A percentile compares a stretch with the other conserved stretches of the same genome.
phyloP scores from a whole-genome alignment of 2,888 invertebrate genomes.

The Tenthredo livida region DNA sequence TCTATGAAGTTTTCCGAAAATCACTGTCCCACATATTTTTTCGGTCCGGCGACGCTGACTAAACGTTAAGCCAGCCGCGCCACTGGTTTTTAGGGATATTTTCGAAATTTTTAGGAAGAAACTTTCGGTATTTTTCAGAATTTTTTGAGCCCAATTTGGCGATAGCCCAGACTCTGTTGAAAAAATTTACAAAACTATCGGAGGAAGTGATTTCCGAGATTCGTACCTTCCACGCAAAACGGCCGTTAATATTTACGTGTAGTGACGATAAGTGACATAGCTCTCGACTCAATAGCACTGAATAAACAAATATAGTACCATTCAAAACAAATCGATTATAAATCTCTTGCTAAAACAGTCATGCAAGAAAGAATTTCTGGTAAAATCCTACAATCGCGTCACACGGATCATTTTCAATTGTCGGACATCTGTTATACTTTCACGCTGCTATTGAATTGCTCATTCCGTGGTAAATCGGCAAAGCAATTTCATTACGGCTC shows the following conservation, averaged over 20 bases:
- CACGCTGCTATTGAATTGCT: slow-evolving; percentile 1
- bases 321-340: slow-evolving; percentile 38
- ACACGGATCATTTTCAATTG: slow-evolving; percentile 13
- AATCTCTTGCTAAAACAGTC: neutral
- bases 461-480: slow-evolving; percentile 12
- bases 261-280: neutral
- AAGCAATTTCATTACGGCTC: neutral
- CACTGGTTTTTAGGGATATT: too few relatives aligned
- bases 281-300: neutral
- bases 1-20: too few relatives aligned
- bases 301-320: neutral
- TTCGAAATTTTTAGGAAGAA: too few relatives aligned
- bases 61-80: too few relatives aligned
- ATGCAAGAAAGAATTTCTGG: slow-evolving; percentile 31
- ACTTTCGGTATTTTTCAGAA: neutral
- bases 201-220: neutral
- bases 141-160: neutral
- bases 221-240: neutral
- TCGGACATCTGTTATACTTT: slow-evolving; percentile 31
- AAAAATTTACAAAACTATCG: neutral
- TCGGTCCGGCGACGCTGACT: too few relatives aligned
- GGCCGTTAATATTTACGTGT: neutral
- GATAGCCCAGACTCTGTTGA: neutral
- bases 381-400: neutral
- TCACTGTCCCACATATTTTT: too few relatives aligned